Percentiles rank a stretch among this genome's conserved stretches.
These are phyloP conservation scores for Pelobates fuscus DNA, from an alignment of 2,113 vertebrate species.

Conservation along the genomic window DNA sequence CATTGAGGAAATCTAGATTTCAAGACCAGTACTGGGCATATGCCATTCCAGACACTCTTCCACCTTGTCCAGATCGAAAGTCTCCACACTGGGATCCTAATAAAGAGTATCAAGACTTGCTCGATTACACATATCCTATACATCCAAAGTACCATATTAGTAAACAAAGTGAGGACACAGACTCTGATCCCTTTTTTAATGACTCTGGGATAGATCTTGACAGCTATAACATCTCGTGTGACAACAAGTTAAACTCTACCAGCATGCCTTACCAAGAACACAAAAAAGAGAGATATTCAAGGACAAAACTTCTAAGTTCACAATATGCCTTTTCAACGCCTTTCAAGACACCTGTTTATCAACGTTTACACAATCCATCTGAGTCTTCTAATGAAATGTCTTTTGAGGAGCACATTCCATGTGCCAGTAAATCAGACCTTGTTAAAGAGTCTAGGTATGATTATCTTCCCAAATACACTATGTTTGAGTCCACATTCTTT, in stretches of 20 bases:
- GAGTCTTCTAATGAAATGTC: conserved; percentile 53
- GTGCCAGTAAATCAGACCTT: conserved; percentile 50
- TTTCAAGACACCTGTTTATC: conserved; percentile 48
- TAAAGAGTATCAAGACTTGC: conserved; percentile 83
- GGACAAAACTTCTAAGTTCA: background rate
- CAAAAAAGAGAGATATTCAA: background rate
- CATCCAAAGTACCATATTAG: conserved; percentile 67
- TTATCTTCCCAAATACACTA: background rate
- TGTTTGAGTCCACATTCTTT: conserved; percentile 27
- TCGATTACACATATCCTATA: conserved; percentile 91
- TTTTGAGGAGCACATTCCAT: conserved; percentile 40
- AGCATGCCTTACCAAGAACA: background rate
- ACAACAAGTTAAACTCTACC: conserved; percentile 57
- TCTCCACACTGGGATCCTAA: conserved; percentile 82
- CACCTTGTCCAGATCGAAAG: conserved; percentile 74
- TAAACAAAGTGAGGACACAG: conserved; percentile 52
- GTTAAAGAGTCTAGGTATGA: conserved; percentile 37
- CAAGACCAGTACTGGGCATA: conserved; percentile 86
- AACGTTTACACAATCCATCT: conserved; percentile 43
- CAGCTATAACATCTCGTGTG: conserved; percentile 70
- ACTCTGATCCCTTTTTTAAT: conserved; percentile 64
- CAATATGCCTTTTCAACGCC: conserved; percentile 50
- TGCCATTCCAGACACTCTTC: conserved; percentile 75
- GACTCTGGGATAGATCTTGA: conserved; percentile 89
- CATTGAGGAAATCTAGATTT: conserved; percentile 59